These are phyloP conservation scores for Notarius lentiginosus DNA, from an alignment of 2,113 vertebrate genomes.

Conservation along the genomic window DNA sequence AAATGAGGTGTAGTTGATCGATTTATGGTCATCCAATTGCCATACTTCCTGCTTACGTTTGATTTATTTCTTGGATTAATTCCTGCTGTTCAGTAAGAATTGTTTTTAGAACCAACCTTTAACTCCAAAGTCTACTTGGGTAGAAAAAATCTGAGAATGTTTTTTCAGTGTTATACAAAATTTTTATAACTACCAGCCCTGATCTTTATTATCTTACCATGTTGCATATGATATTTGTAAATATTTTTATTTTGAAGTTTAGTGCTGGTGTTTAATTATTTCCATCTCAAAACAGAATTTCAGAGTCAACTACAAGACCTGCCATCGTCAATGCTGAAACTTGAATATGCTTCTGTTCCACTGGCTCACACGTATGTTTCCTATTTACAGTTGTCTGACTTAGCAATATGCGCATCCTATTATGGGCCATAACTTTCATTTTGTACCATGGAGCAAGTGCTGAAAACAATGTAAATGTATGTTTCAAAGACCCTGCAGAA, in stretches of 20 bases:
- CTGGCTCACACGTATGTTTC: conserved; percentile 71
- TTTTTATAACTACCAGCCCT: neutral
- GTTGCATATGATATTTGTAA: neutral
- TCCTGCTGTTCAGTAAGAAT: neutral
- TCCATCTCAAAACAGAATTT: conserved; percentile 61
- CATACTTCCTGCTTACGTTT: neutral
- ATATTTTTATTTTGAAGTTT: neutral
- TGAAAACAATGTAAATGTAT: neutral
- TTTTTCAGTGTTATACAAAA: neutral
- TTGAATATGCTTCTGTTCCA: conserved; percentile 78
- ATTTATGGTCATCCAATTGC: neutral
- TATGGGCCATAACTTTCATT: neutral
- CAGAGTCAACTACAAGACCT: conserved; percentile 83
- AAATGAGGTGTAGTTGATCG: neutral
- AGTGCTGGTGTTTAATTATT: neutral
- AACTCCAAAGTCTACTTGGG: neutral
- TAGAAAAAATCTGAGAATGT: neutral
- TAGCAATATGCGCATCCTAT: neutral
- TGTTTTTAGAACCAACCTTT: neutral
- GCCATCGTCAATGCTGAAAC: conserved; percentile 77
- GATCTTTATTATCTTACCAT: neutral
- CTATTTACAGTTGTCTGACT: neutral
- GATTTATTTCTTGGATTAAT: neutral
- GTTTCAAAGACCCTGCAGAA: neutral
- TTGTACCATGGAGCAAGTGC: neutral